Evolutionary conservation across 2,797 vertebrate species (phyloP), one percentile per base, ranked within the genome.

Genomic region (Galaxias olidus): DNA sequence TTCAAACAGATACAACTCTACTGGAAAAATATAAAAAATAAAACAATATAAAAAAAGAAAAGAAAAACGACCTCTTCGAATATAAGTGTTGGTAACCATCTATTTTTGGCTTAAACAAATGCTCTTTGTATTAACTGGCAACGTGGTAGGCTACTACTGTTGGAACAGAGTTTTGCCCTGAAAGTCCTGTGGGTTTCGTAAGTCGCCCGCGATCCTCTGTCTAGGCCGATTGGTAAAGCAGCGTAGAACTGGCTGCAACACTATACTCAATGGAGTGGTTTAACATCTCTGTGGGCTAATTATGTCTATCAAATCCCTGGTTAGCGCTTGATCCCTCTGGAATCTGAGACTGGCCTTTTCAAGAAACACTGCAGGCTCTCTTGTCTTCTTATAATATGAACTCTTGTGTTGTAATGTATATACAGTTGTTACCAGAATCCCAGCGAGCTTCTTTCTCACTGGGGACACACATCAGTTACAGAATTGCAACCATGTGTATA

Each of bases 211-310:
- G 59, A 65, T 61, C 73, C 9, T 51, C 46, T 63, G 48, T 44
- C 45, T 15, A 12, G 30, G 18, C 64, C 61, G 70, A 76, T 76
- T 77, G 65, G 62, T 81, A 18, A 41, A 20, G 4, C 63, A 72
- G 73, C 63, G 74, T 68, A 54, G 61, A 51, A 45, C 50, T 18
- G 66, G 81, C 69, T 73, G 71, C 75, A 75, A 72, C 82, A 59
- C 64, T 66, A 10, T 75, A 76, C 83, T 87, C 73, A 69, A 83
- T 84, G 19, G 75, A 87, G 85, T 86, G 81, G 82, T 88, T 88
- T 77, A 78, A 80, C 72, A 78, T 83, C 75, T 82, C 75, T 53
- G 74, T 76, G 72, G 76, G 72, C 72, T 79, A 75, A 76, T 79
- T 84, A 80, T 68, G 68, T 41, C 55, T 48, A 73, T 86, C 63